Evolutionary conservation across 2,113 vertebrate species (phyloP), one percentile per base, ranked within the genome.

Genomic region (Motacilla tschutschensis): DNA sequence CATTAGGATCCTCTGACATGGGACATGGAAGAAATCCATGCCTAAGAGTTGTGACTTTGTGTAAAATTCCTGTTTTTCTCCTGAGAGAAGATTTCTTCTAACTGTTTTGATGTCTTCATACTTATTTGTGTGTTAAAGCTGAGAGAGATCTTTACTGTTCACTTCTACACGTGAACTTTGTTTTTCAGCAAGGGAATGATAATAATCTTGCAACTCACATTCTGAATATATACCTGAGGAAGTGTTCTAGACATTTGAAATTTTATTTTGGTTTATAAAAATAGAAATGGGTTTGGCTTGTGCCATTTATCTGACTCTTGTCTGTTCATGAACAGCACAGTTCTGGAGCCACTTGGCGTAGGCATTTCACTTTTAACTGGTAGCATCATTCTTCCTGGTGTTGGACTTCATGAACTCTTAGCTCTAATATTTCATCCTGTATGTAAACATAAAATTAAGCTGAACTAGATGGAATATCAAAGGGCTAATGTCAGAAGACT

Each of bases 291-390:
- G 12, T 35, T 78, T 75, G 47, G 6, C 17, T 55, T 75, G 36
- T 75, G 40, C 33, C 47, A 6, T 58, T n/a, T 46, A 0, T 65
- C 16, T 58, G 28, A 66, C 18, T 58, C 10, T 24, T 79, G 6
- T 77, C 17, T 51, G 18, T 51, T 78, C 8, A 8, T 40, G 17
- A 69, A 9, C 41, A 82, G 33, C 40, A n/a, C 0, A 0, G 25
- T 41, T 66, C 64, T 44, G 65, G 48, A 85, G 22, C 48, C 15
- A 13, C 44, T 55, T 59, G 48, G 17, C 38, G 8, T 2, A 17
- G 25, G 10, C 33, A 31, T 44, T 5, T 63, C 31, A 25, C 33
- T 73, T 58, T 36, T 60, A 47, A 64, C 11, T 33, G 31, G 21
- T 50, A n/a, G 28, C 15, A 11, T 46, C 10, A 3, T 71, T 72